Percentiles rank a stretch among this genome's conserved stretches.
phyloP scores from a whole-genome alignment of 2,113 vertebrate genomes.

The Archocentrus centrarchus region DNA sequence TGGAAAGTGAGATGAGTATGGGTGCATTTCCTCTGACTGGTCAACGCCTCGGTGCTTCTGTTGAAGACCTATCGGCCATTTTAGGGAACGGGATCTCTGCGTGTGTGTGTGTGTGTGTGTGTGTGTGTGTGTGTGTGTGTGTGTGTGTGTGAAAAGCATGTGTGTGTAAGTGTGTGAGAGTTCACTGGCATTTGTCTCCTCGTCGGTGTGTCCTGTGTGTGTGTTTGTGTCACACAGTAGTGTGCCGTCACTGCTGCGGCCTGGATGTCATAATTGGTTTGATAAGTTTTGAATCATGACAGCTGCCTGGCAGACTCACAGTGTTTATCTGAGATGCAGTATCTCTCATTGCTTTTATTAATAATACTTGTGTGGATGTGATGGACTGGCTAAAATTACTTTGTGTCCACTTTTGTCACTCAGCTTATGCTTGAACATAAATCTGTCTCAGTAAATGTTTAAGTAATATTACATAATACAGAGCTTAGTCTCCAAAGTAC shows the following conservation, averaged over 20 bases:
- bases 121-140: not conserved
- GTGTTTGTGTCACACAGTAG: slow-evolving; percentile 33
- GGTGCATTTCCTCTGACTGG: not conserved
- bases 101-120: not conserved
- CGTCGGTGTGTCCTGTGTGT: slow-evolving; percentile 7
- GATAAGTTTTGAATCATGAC: slow-evolving; percentile 45
- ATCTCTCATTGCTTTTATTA: not conserved
- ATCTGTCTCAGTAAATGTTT: no score
- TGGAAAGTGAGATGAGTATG: not conserved
- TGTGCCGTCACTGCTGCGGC: slow-evolving; percentile 18
- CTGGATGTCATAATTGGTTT: slow-evolving; percentile 45
- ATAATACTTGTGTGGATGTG: not conserved
- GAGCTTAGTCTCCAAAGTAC: no score
- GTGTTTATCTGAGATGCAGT: not conserved
- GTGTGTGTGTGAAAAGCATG: slow-evolving; percentile 6
- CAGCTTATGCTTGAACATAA: no score
- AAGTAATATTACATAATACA: no score
- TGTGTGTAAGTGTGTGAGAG: slow-evolving; percentile 12
- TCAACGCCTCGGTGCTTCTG: not conserved
- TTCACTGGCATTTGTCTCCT: slow-evolving; percentile 5
- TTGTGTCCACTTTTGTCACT: not conserved
- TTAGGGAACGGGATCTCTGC: slow-evolving; percentile 39
- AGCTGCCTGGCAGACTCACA: not conserved
- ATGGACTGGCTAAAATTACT: not conserved
- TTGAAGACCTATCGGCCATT: slow-evolving; percentile 37